Evolutionary conservation across 2,797 vertebrate species (phyloP), one percentile per base, ranked within the genome.

Genomic region (Tympanoctomys barrerae): DNA sequence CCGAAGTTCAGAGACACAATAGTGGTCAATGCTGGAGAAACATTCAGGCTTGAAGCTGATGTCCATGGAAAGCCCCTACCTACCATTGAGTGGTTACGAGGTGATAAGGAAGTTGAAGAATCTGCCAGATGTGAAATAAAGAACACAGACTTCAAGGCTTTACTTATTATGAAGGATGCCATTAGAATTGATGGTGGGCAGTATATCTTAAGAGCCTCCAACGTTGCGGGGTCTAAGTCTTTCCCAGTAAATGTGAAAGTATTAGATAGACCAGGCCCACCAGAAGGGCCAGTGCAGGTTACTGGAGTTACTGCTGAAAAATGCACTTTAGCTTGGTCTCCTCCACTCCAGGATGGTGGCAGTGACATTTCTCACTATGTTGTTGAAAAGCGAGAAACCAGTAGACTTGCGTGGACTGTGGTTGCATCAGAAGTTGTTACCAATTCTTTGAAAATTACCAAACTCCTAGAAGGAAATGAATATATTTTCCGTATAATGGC

Each of bases 401-500:
- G 99, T 96, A 99, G 99, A 79, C 98, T 99, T 91, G 99, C 99
- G 70, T 99, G 99, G 99, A 99, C 99, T 97, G 96, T 99, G 97
- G 99, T 99, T 97, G 98, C 99, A 94, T 98, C 98, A 97, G 99
- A 99, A 49, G 99, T 99, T 98, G 98, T 99, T 86, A 98, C 98
- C 87, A 99, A 99, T 97, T 98, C 98, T 97, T 98, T 99, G 96
- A 99, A 99, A 99, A 99, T 99, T 97, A 99, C 99, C 97, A 99
- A 99, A 98, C 98, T 99, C 95, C 98, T 99, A 93, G 99, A 99
- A 98, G 99, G 99, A 90, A 99, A 99, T 97, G 99, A 99, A 94
- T 99, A 99, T 70, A 97, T 99, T 94, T 99, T 99, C 99, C 99
- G 99, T 96, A 99, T 99, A 95, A 99, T 99, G 99, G 99, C 99